These are phyloP conservation scores for Sphecodes monilicornis DNA, from an alignment of 2,888 invertebrate genomes.

Conservation along the genomic window DNA sequence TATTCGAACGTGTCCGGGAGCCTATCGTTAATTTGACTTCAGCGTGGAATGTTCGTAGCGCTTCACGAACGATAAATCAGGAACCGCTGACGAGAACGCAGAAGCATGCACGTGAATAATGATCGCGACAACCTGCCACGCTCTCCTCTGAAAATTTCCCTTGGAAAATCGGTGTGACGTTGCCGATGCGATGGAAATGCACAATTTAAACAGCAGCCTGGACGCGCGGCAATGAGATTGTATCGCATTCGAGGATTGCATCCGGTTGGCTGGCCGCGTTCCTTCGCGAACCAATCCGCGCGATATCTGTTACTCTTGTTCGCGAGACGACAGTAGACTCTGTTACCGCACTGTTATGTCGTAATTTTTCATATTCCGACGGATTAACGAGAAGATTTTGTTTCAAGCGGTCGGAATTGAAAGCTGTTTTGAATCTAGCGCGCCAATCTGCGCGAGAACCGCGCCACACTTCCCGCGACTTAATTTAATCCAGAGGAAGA, in stretches of 20 bases:
- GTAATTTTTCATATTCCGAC: not conserved
- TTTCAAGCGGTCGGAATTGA: not conserved
- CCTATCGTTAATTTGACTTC: conserved; percentile 21
- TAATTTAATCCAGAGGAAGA: not conserved
- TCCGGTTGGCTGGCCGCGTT: not conserved
- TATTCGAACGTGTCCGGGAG: not conserved
- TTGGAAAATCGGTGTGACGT: conserved; percentile 36
- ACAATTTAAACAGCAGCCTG: not conserved
- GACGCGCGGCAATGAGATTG: not conserved
- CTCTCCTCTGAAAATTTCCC: conserved; percentile 33
- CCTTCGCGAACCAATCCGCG: not conserved
- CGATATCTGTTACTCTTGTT: not conserved
- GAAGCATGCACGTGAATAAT: conserved; percentile 38
- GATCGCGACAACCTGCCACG: conserved; percentile 26
- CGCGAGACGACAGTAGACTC: not conserved
- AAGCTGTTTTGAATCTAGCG: not conserved
- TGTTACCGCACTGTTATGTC: not conserved
- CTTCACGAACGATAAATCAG: conserved; percentile 16
- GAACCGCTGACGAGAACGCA: conserved; percentile 11
- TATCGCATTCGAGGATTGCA: not conserved
- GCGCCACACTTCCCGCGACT: not conserved
- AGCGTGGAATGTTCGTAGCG: not conserved
- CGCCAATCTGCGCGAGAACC: not conserved
- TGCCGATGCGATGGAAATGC: conserved; percentile 31
- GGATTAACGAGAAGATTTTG: not conserved